Conservation (phyloP, 2,797 vertebrate species). For the Galaxias olidus region DNA sequence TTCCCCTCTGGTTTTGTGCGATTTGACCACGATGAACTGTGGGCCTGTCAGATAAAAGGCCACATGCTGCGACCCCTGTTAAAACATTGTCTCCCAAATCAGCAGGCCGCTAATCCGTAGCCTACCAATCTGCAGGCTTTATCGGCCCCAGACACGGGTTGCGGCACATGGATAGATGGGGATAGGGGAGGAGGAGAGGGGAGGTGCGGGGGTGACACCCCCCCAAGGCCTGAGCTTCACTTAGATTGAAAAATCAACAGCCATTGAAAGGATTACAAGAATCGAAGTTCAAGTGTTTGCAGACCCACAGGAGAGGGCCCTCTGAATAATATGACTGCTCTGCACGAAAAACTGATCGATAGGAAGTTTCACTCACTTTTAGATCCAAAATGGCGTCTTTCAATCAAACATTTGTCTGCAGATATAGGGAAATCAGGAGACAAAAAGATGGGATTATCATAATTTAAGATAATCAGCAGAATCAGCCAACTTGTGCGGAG, state of each 20-base stretch:
- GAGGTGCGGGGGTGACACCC: constrained; percentile 11
- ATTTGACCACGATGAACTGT: constrained; percentile 78
- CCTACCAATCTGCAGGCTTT: constrained; percentile 60
- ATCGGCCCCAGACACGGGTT: constrained; percentile 63
- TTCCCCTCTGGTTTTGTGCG: constrained; percentile 72
- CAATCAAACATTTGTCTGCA: constrained; percentile 4
- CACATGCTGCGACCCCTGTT: constrained; percentile 72
- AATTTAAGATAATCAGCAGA: constrained; percentile 39
- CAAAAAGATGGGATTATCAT: constrained; percentile 42
- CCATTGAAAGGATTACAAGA: constrained; percentile 42
- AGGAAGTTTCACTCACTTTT: not conserved
- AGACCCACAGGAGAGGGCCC: constrained; percentile 18
- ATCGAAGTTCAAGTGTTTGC: constrained; percentile 33
- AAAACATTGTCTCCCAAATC: constrained; percentile 69
- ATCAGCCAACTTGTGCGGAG: constrained; percentile 20
- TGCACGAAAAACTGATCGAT: not conserved
- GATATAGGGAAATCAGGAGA: constrained; percentile 17
- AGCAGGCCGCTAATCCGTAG: constrained; percentile 68
- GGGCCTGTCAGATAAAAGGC: constrained; percentile 72
- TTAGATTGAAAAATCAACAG: constrained; percentile 33
- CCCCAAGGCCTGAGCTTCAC: constrained; percentile 18
- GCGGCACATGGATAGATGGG: constrained; percentile 36
- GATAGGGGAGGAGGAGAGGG: constrained; percentile 27
- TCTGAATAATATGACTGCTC: constrained; percentile 9
- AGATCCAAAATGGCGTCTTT: not conserved